These are phyloP conservation scores for Myodes glareolus DNA, from an alignment of 2,113 vertebrate genomes.

Conservation along the genomic window DNA sequence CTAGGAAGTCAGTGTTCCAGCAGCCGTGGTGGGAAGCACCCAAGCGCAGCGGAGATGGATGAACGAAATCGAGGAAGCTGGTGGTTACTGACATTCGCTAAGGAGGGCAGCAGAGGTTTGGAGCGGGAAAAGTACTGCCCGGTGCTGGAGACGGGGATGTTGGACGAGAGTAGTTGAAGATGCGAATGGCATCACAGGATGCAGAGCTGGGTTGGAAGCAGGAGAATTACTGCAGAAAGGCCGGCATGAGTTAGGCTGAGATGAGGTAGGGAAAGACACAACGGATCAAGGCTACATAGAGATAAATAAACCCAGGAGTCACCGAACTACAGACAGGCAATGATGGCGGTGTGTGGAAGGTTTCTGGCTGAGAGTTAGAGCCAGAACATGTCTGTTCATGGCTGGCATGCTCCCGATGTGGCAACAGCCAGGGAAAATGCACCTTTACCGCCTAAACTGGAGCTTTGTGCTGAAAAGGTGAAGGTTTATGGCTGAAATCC, in stretches of 20 bases:
- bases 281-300: neutral
- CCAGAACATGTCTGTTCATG: neutral
- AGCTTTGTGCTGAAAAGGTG: neutral
- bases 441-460: neutral
- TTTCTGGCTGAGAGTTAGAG: neutral
- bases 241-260: neutral
- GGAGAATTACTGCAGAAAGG: neutral
- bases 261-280: neutral
- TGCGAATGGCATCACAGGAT: neutral
- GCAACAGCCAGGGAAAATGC: neutral
- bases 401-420: neutral
- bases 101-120: neutral
- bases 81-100: neutral
- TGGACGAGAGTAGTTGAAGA: neutral
- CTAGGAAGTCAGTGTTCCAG: neutral
- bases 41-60: neutral
- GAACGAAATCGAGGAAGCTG: neutral
- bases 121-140: neutral
- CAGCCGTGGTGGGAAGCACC: neutral
- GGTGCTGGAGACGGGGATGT: neutral
- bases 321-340: neutral
- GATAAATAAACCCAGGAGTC: neutral
- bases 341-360: accelerated
- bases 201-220: neutral
- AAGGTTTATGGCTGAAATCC: no score